Evolutionary conservation across 2,797 vertebrate species (phyloP).

Genomic region (Crenuchus spilurus): DNA sequence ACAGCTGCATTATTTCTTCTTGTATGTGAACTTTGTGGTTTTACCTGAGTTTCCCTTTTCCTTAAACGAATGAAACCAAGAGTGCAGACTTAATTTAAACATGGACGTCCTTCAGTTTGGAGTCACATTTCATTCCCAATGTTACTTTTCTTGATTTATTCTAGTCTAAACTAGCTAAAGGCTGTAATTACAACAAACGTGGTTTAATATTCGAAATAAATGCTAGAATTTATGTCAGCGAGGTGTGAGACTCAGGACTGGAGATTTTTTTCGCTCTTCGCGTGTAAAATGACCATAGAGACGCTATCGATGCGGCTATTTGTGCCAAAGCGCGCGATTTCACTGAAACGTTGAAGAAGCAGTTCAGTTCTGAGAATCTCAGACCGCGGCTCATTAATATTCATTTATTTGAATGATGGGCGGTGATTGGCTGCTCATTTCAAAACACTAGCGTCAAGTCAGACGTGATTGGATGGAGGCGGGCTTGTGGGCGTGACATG

Average conservation of each 20-base stretch:
- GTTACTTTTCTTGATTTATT: no score
- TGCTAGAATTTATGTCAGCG: no score
- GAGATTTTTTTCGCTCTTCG: not conserved
- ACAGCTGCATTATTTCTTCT: not conserved
- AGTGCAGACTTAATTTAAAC: no score
- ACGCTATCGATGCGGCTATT: not conserved
- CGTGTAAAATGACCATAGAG: not conserved
- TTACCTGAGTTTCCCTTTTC: not conserved
- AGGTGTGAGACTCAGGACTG: no score
- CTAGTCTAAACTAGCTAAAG: no score
- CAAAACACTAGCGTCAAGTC: slow-evolving; percentile 62
- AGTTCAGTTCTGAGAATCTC: slow-evolving; percentile 44
- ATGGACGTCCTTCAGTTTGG: no score
- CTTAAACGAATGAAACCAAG: not conserved
- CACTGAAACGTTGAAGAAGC: slow-evolving; percentile 13
- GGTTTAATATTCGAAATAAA: no score
- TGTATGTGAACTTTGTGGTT: not conserved
- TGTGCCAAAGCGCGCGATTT: slow-evolving; percentile 5
- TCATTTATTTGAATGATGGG: not conserved
- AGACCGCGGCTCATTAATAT: slow-evolving; percentile 44
- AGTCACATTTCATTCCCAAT: not conserved
- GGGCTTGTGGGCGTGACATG: slow-evolving; percentile 48
- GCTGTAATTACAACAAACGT: no score
- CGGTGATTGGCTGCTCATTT: slow-evolving; percentile 61
- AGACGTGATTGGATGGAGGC: slow-evolving; percentile 51